Conservation (phyloP, 2,888 invertebrate genomes). For the Diadegma fenestrale region DNA sequence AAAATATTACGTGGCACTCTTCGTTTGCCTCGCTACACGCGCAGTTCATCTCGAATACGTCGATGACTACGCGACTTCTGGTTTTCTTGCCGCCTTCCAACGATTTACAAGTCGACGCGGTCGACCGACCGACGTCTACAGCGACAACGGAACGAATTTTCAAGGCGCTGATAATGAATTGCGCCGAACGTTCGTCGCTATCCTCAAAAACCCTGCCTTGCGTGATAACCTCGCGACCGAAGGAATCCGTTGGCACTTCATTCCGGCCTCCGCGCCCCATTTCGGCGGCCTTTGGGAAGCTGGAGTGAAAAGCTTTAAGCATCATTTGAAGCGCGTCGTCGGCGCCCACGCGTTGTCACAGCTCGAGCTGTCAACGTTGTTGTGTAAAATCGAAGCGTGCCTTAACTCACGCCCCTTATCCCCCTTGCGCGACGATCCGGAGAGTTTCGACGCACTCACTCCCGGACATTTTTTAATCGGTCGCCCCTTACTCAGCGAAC, state of each 20-base stretch:
- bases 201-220: not conserved
- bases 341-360: slow-evolving; percentile 69
- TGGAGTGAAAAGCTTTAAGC: slow-evolving; percentile 73
- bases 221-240: not conserved
- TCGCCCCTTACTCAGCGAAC: slow-evolving; percentile 60
- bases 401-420: slow-evolving; percentile 67
- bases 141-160: slow-evolving; percentile 30
- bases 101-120: slow-evolving; percentile 9
- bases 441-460: slow-evolving; percentile 64
- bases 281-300: slow-evolving; percentile 76
- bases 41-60: slow-evolving; percentile 25
- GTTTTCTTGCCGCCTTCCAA: slow-evolving; percentile 14
- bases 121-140: slow-evolving; percentile 15
- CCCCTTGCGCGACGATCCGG: slow-evolving; percentile 48
- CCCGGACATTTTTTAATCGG: slow-evolving; percentile 74
- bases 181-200: not conserved
- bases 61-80: slow-evolving; percentile 19
- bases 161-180: slow-evolving; percentile 20
- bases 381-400: slow-evolving; percentile 66
- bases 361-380: slow-evolving; percentile 70
- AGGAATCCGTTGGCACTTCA: slow-evolving; percentile 69
- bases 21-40: slow-evolving; percentile 11
- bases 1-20: slow-evolving; percentile 24
- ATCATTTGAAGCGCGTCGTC: slow-evolving; percentile 71
- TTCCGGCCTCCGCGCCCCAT: slow-evolving; percentile 72